Conservation (phyloP, 2,888 invertebrate genomes). For the Melikaiella ostensackeni region DNA sequence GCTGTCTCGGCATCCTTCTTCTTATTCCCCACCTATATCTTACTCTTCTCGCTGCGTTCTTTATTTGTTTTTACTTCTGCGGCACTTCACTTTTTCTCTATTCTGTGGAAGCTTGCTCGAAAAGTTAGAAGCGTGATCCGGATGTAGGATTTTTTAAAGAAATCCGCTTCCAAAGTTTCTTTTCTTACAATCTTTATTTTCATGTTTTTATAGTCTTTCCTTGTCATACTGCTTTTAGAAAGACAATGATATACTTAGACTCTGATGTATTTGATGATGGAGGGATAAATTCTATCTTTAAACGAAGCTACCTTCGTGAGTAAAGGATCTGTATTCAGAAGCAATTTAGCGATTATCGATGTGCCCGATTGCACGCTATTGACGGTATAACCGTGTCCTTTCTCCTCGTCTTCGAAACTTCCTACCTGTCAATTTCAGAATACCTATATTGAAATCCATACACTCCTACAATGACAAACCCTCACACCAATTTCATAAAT, state of each 20-base stretch:
- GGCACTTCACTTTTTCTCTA: constrained; percentile 47
- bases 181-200: neutral
- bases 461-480: neutral
- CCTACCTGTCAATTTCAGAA: constrained; percentile 16
- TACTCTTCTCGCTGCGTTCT: constrained; percentile 44
- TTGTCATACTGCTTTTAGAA: constrained; percentile 40
- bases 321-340: constrained; percentile 57
- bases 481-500: constrained; percentile 12
- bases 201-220: neutral
- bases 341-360: constrained; percentile 69
- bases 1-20: constrained; percentile 48
- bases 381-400: constrained; percentile 18
- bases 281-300: constrained; percentile 2
- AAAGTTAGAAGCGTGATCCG: neutral
- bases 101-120: neutral
- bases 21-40: constrained; percentile 46
- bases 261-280: constrained; percentile 2
- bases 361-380: constrained; percentile 51
- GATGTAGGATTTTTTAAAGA: neutral
- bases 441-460: constrained; percentile 3
- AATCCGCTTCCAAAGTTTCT: constrained; percentile 25
- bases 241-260: neutral
- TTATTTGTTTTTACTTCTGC: constrained; percentile 48
- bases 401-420: neutral
- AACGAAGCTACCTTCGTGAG: constrained; percentile 1